These are phyloP conservation scores for Lepidurus arcticus DNA, from an alignment of 1,140 invertebrate genomes.

Conservation along the genomic window DNA sequence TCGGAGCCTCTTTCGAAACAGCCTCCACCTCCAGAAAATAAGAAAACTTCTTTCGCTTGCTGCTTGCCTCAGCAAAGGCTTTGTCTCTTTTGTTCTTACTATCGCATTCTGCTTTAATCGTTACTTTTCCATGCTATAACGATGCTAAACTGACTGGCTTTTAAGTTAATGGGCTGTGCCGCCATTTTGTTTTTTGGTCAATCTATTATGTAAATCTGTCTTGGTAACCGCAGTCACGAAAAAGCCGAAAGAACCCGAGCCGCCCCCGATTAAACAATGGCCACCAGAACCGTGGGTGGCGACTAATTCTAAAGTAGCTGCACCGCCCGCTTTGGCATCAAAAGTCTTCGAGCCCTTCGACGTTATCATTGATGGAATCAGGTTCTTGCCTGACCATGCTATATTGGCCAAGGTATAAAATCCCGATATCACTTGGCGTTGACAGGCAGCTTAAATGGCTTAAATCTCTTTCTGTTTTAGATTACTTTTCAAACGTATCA, in stretches of 20 bases:
- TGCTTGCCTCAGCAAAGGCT: not conserved
- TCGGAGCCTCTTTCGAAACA: not conserved
- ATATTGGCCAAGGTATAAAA: slow-evolving; percentile 4
- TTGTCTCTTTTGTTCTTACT: not conserved
- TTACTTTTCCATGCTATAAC: not conserved
- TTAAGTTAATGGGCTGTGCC: not conserved
- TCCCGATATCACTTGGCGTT: not conserved
- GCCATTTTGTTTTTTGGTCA: not conserved
- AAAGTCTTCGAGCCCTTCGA: slow-evolving; percentile 10
- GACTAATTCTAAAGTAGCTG: not conserved
- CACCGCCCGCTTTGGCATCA: not conserved
- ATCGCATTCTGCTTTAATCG: not conserved
- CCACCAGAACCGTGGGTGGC: not conserved
- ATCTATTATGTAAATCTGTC: not conserved
- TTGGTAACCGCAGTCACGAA: not conserved
- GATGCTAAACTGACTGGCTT: not conserved
- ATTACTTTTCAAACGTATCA: not conserved
- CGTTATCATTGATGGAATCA: slow-evolving; percentile 9
- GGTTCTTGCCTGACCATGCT: slow-evolving; percentile 9
- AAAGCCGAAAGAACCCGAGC: not conserved
- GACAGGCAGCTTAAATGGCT: not conserved
- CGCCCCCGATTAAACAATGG: not conserved
- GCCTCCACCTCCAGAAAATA: slow-evolving; percentile 3
- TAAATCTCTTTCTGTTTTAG: not conserved
- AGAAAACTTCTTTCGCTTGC: slow-evolving; percentile 2